Conservation (phyloP, 1,140 invertebrate genomes). For the Camponotus vicinus region DNA sequence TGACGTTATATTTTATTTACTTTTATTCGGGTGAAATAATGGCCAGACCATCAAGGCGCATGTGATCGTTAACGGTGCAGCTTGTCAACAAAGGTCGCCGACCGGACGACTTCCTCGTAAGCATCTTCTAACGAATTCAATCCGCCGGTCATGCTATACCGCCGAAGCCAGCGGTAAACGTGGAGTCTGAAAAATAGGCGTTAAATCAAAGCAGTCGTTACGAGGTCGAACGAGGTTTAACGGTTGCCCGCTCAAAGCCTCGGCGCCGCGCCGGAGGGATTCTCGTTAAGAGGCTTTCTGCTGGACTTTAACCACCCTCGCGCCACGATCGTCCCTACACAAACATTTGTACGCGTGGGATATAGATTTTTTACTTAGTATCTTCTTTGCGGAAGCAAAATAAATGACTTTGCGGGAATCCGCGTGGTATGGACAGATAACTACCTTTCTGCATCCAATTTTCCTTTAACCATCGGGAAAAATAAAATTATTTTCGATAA, state of each 20-base stretch:
- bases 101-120: conserved; percentile 9
- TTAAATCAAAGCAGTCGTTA: conserved; percentile 69
- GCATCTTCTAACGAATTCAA: conserved; percentile 81
- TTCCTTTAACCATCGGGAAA: background rate
- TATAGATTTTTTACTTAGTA: conserved; percentile 39
- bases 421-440: conserved; percentile 27
- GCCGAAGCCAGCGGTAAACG: conserved; percentile 75
- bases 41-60: background rate
- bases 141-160: conserved; percentile 67
- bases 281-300: conserved; percentile 56
- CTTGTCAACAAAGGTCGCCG: conserved; percentile 44
- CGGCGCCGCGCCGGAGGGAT: conserved; percentile 23
- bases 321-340: conserved; percentile 34
- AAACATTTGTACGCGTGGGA: conserved; percentile 47
- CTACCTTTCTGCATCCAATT: background rate
- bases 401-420: conserved; percentile 41
- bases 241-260: conserved; percentile 50
- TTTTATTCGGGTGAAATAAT: conserved; percentile 13
- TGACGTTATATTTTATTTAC: conserved; percentile 1
- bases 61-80: conserved; percentile 15
- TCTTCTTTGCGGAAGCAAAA: conserved; percentile 23
- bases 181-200: conserved; percentile 74
- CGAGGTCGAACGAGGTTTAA: conserved; percentile 57
- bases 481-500: conserved; percentile 38
- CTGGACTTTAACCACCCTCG: conserved; percentile 43